Percentiles rank a stretch among this genome's conserved stretches.
Conservation (phyloP, 2,888 invertebrate species). For the Branchipolynoe longqiensis region DNA sequence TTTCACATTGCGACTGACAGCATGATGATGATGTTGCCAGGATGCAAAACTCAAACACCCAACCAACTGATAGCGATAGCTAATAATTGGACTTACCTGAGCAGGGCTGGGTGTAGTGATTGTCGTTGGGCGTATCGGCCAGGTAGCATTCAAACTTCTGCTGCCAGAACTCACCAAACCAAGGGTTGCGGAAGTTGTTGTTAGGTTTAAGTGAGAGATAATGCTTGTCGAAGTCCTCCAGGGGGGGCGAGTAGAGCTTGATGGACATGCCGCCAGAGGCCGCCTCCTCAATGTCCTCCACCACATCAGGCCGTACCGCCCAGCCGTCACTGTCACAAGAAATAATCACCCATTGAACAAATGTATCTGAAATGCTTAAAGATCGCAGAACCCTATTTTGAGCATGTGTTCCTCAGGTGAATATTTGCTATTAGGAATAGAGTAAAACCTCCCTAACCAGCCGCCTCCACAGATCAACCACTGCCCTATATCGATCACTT, state of each 20-base stretch:
- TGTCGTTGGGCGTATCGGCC: slow-evolving; percentile 58
- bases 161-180: slow-evolving; percentile 91
- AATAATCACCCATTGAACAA: too few species aligned
- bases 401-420: too few species aligned
- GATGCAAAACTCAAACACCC: too few species aligned
- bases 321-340: slow-evolving; percentile 89
- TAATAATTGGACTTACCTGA: slow-evolving; percentile 69
- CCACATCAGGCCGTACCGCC: slow-evolving; percentile 89
- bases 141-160: slow-evolving; percentile 86
- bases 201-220: slow-evolving; percentile 86
- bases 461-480: too few species aligned
- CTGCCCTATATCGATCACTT: too few species aligned
- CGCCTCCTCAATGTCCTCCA: slow-evolving; percentile 84
- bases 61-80: too few species aligned
- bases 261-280: slow-evolving; percentile 89
- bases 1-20: too few species aligned
- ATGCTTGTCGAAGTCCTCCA: slow-evolving; percentile 84
- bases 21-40: too few species aligned
- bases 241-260: slow-evolving; percentile 87
- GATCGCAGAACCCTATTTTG: too few species aligned
- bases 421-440: too few species aligned
- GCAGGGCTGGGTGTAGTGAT: slow-evolving; percentile 66
- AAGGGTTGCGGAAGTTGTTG: slow-evolving; percentile 87
- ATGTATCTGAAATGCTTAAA: too few species aligned
- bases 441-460: too few species aligned